phyloP scores from a whole-genome alignment of 2,113 vertebrate species.

The Cephalopterus ornatus region DNA sequence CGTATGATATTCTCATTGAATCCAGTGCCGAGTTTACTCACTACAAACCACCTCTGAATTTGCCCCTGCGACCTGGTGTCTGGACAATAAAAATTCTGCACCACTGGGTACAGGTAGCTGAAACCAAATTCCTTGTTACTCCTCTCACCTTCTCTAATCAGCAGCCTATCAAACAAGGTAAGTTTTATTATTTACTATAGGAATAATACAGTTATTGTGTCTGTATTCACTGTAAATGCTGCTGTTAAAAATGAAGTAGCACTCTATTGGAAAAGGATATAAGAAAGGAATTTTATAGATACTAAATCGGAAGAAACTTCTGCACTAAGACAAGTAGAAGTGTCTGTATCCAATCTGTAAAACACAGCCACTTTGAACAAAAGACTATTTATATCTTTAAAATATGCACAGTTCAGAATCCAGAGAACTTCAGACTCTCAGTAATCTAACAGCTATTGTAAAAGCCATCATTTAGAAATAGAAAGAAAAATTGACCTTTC shows the following conservation, averaged over 20 bases:
- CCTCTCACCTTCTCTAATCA: slow-evolving; percentile 89
- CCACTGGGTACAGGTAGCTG: slow-evolving; percentile 93
- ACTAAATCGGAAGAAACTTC: slow-evolving; percentile 1
- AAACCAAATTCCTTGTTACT: slow-evolving; percentile 90
- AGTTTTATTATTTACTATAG: slow-evolving; percentile 33
- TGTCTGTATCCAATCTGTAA: not conserved
- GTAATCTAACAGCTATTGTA: not conserved
- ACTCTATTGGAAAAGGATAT: not conserved
- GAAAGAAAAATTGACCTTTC: not conserved
- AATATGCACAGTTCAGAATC: not conserved
- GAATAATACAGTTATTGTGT: not conserved
- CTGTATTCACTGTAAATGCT: not conserved
- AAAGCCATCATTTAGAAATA: not conserved
- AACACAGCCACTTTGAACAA: not conserved
- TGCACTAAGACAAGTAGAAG: not conserved
- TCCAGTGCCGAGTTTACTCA: slow-evolving; percentile 92
- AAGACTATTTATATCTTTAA: not conserved
- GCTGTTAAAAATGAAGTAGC: not conserved
- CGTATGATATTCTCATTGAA: slow-evolving; percentile 96
- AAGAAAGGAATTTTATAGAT: not conserved
- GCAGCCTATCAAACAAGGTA: slow-evolving; percentile 90
- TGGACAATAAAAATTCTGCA: slow-evolving; percentile 95
- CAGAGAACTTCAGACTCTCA: not conserved
- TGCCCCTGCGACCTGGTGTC: slow-evolving; percentile 90
- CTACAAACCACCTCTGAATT: slow-evolving; percentile 93